These are phyloP conservation scores for Heliangelus exortis DNA, from an alignment of 2,797 vertebrate genomes.

Conservation along the genomic window DNA sequence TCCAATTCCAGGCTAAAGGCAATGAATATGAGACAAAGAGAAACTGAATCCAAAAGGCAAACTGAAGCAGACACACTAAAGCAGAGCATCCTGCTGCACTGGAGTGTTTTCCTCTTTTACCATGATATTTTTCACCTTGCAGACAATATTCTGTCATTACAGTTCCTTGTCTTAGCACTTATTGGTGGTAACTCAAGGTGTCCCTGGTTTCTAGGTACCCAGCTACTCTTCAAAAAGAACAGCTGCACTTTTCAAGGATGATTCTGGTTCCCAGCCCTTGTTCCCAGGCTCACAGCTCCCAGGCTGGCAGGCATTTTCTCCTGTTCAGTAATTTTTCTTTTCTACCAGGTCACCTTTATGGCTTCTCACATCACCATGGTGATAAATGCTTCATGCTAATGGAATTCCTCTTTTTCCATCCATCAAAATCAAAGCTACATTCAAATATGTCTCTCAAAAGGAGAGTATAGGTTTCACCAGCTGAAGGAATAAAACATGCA, in stretches of 20 bases:
- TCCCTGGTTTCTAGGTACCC: not conserved
- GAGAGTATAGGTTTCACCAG: not conserved
- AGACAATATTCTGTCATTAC: not conserved
- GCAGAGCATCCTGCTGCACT: too few relatives aligned
- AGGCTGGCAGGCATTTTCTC: not conserved
- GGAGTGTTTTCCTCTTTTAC: not conserved
- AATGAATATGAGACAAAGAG: too few relatives aligned
- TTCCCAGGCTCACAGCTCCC: not conserved
- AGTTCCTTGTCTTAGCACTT: not conserved
- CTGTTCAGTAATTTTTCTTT: not conserved
- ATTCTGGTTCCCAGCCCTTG: not conserved
- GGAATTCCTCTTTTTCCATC: not conserved
- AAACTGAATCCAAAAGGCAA: too few relatives aligned
- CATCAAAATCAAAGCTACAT: not conserved
- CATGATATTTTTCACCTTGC: not conserved
- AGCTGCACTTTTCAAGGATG: not conserved
- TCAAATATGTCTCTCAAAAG: not conserved
- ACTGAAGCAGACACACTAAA: too few relatives aligned
- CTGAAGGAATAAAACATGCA: not conserved
- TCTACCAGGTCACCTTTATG: not conserved
- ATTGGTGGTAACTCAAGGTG: not conserved
- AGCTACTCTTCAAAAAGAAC: not conserved
- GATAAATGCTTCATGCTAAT: not conserved
- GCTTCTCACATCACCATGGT: not conserved
- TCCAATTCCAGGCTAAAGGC: too few relatives aligned